Evolutionary conservation across 2,113 vertebrate genomes (phyloP).

Genomic region (Orthonyx spaldingii): DNA sequence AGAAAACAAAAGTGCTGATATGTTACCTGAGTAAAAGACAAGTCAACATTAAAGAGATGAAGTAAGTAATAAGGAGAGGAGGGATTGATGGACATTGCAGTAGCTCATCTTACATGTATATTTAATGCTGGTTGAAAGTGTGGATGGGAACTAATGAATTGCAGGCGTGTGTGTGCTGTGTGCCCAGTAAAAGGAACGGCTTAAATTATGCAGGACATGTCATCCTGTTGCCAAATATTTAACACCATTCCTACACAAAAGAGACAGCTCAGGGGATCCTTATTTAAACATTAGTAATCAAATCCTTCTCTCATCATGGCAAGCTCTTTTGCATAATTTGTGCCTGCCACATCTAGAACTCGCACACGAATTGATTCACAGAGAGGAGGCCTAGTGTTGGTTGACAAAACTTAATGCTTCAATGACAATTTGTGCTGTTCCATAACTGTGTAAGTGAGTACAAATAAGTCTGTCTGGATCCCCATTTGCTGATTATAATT

Average conservation of each 20-base stretch:
- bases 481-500: background rate
- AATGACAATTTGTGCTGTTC: background rate
- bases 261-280: constrained; percentile 10
- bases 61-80: background rate
- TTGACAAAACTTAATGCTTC: background rate
- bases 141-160: background rate
- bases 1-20: background rate
- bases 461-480: background rate
- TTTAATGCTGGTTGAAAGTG: constrained; percentile 9
- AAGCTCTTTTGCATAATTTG: constrained; percentile 17
- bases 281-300: constrained; percentile 45
- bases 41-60: background rate
- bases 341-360: background rate
- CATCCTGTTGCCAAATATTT: constrained; percentile 39
- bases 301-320: background rate
- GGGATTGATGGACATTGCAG: background rate
- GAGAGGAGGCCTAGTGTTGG: background rate
- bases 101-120: background rate
- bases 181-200: background rate
- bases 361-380: background rate
- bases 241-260: background rate
- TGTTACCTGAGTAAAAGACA: background rate
- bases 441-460: background rate
- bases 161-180: background rate
- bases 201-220: constrained; percentile 44